Evolutionary conservation across 1,140 invertebrate species (phyloP).

Genomic region (Aleiodes sp.): DNA sequence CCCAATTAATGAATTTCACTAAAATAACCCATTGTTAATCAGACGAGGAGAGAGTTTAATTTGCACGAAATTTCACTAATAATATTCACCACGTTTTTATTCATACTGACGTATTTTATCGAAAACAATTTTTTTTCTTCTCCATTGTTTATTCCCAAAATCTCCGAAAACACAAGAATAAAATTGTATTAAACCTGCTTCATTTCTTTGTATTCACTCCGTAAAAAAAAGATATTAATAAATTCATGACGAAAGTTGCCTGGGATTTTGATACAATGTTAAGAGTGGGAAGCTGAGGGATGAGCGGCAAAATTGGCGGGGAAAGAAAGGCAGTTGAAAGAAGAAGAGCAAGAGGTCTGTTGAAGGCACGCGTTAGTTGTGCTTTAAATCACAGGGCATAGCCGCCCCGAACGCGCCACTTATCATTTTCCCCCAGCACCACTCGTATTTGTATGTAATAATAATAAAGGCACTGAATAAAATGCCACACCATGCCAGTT

Average conservation of each 20-base stretch:
- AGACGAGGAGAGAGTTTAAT: too few species aligned
- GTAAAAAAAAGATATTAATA: conserved; percentile 17
- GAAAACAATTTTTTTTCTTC: too few species aligned
- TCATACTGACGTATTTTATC: too few species aligned
- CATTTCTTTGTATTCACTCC: conserved; percentile 1
- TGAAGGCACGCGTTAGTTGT: conserved; percentile 26
- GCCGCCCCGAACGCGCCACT: conserved; percentile 21
- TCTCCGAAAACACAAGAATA: not conserved
- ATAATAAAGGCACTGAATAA: conserved; percentile 17
- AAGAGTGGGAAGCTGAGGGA: not conserved
- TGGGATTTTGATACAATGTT: not conserved
- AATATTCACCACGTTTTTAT: too few species aligned
- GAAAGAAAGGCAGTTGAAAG: not conserved
- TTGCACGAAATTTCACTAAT: too few species aligned
- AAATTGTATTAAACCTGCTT: not conserved
- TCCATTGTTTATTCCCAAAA: not conserved
- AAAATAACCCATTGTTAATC: too few species aligned
- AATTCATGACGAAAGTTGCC: conserved; percentile 23
- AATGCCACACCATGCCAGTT: not conserved
- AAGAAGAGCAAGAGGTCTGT: not conserved
- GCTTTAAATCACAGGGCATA: conserved; percentile 29
- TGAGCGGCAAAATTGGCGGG: not conserved
- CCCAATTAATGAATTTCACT: too few species aligned
- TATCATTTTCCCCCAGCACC: conserved; percentile 26
- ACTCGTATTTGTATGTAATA: conserved; percentile 27